phyloP scores from a whole-genome alignment of 2,888 invertebrate species.

The Toxonevra muliebris region DNA sequence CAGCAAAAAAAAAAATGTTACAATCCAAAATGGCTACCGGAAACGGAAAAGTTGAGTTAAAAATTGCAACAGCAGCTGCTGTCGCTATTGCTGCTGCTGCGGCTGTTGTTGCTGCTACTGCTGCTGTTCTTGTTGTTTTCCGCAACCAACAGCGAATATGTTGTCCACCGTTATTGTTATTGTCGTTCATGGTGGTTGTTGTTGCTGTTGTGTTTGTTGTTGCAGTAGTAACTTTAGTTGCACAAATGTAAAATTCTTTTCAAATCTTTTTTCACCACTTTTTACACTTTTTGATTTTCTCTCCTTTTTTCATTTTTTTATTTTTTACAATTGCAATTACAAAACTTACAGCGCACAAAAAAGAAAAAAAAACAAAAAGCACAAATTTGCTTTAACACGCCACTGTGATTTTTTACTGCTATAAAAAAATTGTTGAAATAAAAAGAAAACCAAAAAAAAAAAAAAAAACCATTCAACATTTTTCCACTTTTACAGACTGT shows the following conservation, averaged over 20 bases:
- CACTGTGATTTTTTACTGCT: neutral
- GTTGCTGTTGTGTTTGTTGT: neutral
- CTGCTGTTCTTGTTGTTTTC: conserved; percentile 7
- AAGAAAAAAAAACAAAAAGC: neutral
- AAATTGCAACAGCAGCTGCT: conserved; percentile 18
- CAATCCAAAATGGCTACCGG: conserved; percentile 21
- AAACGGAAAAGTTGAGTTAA: conserved; percentile 16
- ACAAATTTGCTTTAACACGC: conserved; percentile 17
- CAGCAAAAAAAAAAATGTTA: neutral
- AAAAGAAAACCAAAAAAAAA: neutral
- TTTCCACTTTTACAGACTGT: neutral
- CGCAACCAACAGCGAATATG: conserved; percentile 15
- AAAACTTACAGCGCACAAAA: conserved; percentile 6
- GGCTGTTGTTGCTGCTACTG: neutral
- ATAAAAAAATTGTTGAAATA: neutral
- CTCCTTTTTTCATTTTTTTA: neutral
- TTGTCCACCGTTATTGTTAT: conserved; percentile 12
- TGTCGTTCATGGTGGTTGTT: neutral
- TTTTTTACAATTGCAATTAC: neutral
- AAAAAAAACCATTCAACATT: conserved; percentile 3
- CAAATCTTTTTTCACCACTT: conserved; percentile 6
- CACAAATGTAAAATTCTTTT: conserved; percentile 19
- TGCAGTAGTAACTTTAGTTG: neutral
- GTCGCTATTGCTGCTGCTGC: neutral
- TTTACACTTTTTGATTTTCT: conserved; percentile 8